Conservation (phyloP, 2,113 vertebrate species). For the Callocephalon fimbriatum region DNA sequence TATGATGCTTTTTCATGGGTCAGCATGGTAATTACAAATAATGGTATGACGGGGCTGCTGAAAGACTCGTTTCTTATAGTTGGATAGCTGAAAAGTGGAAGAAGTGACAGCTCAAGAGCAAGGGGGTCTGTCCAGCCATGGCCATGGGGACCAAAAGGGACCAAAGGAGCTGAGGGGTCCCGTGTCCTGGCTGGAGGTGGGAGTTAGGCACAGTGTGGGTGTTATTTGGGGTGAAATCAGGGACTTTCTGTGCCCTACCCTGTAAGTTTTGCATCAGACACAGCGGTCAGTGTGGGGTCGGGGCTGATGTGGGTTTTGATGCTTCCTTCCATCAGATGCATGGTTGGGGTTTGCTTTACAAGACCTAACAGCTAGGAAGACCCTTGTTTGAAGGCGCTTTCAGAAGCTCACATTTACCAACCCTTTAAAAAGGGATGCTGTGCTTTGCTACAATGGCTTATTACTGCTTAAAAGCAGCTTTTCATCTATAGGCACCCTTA, state of each 20-base stretch:
- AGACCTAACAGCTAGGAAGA: not conserved
- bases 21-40: not conserved
- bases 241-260: not conserved
- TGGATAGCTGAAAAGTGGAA: not conserved
- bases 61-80: not conserved
- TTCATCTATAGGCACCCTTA: not conserved
- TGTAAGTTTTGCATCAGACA: not conserved
- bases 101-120: not conserved
- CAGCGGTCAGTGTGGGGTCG: rapidly evolving
- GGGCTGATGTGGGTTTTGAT: rapidly evolving
- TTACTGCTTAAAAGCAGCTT: not conserved
- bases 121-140: rapidly evolving
- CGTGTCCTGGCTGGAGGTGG: not conserved
- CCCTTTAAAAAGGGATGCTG: no score
- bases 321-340: rapidly evolving
- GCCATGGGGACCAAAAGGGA: not conserved
- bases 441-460: not conserved
- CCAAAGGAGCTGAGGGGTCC: not conserved
- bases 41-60: rapidly evolving
- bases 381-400: not conserved
- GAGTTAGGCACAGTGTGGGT: not conserved
- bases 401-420: not conserved
- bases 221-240: not conserved
- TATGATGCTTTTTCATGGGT: not conserved
- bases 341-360: not conserved